A percentile compares a stretch with the other conserved stretches of the same genome.
These are phyloP conservation scores for Sphecodes monilicornis DNA, from an alignment of 2,888 invertebrate genomes.

Conservation along the genomic window DNA sequence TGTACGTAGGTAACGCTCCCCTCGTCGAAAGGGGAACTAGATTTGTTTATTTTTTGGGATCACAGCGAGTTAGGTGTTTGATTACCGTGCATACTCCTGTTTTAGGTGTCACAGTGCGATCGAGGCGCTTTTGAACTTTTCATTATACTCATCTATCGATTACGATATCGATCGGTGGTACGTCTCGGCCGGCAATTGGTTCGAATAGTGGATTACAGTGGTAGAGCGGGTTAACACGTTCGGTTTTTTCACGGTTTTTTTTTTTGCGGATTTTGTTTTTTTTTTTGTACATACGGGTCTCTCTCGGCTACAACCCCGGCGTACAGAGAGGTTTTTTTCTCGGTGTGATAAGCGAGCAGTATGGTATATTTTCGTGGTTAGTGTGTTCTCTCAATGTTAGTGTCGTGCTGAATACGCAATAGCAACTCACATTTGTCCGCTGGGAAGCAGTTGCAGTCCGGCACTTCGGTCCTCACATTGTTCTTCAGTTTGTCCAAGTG, in stretches of 20 bases:
- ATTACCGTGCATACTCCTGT: conserved; percentile 53
- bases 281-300: conserved; percentile 3
- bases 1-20: conserved; percentile 42
- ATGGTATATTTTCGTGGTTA: conserved; percentile 69
- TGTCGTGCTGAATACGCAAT: conserved; percentile 80
- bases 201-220: conserved; percentile 41
- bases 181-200: conserved; percentile 47
- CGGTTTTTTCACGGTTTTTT: not conserved
- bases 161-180: conserved; percentile 33
- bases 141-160: conserved; percentile 5
- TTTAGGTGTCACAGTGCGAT: conserved; percentile 60
- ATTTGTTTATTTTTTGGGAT: not conserved
- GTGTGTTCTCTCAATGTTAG: conserved; percentile 81
- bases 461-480: conserved; percentile 92
- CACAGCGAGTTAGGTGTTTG: conserved; percentile 55
- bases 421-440: conserved; percentile 89
- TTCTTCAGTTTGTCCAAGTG: conserved; percentile 87
- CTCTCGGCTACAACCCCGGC: not conserved
- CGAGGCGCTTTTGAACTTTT: conserved; percentile 33
- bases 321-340: conserved; percentile 32
- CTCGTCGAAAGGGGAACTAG: conserved; percentile 57
- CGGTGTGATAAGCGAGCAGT: conserved; percentile 57
- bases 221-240: conserved; percentile 15
- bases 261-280: conserved; percentile 40
- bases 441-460: conserved; percentile 95